Evolutionary conservation across 2,113 vertebrate species (phyloP).

Genomic region (Burhinus oedicnemus): DNA sequence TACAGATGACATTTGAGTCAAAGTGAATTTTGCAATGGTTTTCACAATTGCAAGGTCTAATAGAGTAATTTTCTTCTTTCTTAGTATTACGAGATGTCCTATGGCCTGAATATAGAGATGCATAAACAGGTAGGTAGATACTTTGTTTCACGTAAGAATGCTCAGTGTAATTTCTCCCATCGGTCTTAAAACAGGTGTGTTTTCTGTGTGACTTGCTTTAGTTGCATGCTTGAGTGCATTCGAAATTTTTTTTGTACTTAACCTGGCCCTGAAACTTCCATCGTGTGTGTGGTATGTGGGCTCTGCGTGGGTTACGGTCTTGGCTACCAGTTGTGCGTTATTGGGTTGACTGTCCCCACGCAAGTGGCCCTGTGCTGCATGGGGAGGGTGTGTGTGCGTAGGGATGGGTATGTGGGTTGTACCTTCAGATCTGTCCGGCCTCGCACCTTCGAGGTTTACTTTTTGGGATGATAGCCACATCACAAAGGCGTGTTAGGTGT

Average conservation of each 20-base stretch:
- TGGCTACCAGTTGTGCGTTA: not conserved
- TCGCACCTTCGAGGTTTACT: not conserved
- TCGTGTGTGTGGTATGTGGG: not conserved
- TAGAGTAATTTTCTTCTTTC: conserved; percentile 70
- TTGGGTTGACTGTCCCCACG: not conserved
- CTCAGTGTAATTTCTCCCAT: not conserved
- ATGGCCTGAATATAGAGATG: conserved; percentile 98
- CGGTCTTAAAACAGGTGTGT: not conserved
- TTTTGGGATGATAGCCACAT: not conserved
- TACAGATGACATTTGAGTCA: not conserved
- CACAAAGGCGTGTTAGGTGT: not conserved
- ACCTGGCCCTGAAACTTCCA: not conserved
- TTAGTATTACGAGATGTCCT: conserved; percentile 97
- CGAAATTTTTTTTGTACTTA: not conserved
- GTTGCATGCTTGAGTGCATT: not conserved
- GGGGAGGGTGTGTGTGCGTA: not conserved
- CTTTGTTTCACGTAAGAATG: conserved; percentile 10
- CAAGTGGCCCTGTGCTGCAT: accelerated
- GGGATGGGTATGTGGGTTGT: not conserved
- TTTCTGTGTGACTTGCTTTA: conserved; percentile 19
- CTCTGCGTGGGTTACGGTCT: accelerated
- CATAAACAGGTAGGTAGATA: conserved; percentile 91
- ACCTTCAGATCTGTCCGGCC: not conserved
- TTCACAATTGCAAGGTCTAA: conserved; percentile 10
- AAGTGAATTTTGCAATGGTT: not conserved